phyloP scores from a whole-genome alignment of 1,140 invertebrate species.

The Calosoma granatense region DNA sequence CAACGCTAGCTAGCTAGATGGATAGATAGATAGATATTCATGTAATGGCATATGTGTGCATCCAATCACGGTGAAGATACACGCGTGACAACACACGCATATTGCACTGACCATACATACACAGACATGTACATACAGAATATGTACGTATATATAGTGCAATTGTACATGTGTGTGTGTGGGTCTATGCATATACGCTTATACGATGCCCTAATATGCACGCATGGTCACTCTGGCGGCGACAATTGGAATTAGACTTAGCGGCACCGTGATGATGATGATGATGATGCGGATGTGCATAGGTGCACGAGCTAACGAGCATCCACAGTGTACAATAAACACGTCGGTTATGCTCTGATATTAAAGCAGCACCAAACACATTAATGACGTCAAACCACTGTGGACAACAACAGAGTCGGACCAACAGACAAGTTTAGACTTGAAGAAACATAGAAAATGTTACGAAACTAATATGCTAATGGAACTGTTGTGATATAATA shows the following conservation, averaged over 20 bases:
- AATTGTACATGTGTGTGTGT: slow-evolving; percentile 1
- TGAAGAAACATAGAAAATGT: no score
- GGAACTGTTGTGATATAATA: no score
- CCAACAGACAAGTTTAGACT: no score
- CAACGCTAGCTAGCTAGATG: no score
- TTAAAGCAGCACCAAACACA: background rate
- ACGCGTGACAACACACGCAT: slow-evolving; percentile 22
- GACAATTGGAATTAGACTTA: background rate
- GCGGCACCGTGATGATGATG: background rate
- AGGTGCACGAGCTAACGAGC: background rate
- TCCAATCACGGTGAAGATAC: slow-evolving; percentile 15
- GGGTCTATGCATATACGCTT: background rate
- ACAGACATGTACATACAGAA: no score
- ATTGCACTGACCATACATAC: slow-evolving; percentile 16
- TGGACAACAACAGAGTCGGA: no score
- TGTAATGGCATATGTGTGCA: slow-evolving; percentile 21
- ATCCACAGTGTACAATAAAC: background rate
- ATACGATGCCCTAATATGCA: background rate
- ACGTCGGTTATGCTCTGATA: background rate
- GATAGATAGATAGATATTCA: background rate
- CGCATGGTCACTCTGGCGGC: background rate
- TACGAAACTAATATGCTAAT: no score
- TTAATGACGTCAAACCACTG: no score
- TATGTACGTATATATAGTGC: no score
- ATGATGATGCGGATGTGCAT: background rate